Base-by-base conservation (phyloP, 1,140 invertebrate species). In the Planococcus citri region DNA sequence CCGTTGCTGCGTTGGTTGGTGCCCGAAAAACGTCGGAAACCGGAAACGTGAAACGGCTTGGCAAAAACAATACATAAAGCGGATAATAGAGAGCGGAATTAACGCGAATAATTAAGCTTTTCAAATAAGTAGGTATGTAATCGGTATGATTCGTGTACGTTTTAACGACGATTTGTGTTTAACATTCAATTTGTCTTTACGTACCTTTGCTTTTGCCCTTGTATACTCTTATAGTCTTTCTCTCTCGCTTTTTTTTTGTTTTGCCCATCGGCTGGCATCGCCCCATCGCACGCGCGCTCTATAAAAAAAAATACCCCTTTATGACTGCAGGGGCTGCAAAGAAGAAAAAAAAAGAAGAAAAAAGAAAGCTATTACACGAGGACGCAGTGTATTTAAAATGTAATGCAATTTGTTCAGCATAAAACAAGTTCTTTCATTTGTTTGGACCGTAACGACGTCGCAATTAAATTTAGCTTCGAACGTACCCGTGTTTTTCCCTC, bases 341-440 rank as follows among this genome's bases (percentile, higher is more conserved):
- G 14, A 37, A 14, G 33, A 37, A 37, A 37, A 37, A 37, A 37
- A 37, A 6, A n/a, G n/a, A 8, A 8, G 33, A 37, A 37, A 37
- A 51, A 51, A 14, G n/a, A 51, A 51, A 51, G 12, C 41, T 51
- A 51, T 51, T 51, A 51, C n/a, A n/a, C 12, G 41, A 51, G n/a
- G 41, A 33, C 41, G 41, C 41, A n/a, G n/a, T n/a, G n/a, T n/a
- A 51, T 51, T 51, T 51, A 51, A 51, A 51, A 51, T 51, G n/a
- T 20, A 51, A 51, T 51, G 41, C 41, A 51, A 51, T 51, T 51
- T 51, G 6, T 51, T n/a, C n/a, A 17, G 17, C 41, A 51, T 51
- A 20, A 51, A 51, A 51, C 41, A 33, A 33, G 29, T 33, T 33
- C n/a, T n/a, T n/a, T n/a, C 29, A 33, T 33, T 33, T 33, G 29